phyloP scores from a whole-genome alignment of 2,797 vertebrate genomes.

The Natrix natrix region DNA sequence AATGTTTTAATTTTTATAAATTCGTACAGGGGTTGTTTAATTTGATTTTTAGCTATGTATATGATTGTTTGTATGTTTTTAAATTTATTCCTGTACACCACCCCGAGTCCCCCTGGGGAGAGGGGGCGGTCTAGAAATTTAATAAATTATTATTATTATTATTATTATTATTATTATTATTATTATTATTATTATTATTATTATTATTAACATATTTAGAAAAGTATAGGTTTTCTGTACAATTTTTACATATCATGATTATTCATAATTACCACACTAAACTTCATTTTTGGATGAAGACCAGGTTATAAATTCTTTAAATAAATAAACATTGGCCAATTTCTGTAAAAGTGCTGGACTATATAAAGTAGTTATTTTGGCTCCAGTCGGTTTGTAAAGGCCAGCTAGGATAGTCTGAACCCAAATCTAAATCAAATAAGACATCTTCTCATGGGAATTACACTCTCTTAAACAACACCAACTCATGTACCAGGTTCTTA shows the following conservation, averaged over 20 bases:
- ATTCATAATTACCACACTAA: not conserved
- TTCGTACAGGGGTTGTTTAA: too few species aligned
- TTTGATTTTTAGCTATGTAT: too few species aligned
- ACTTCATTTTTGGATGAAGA: not conserved
- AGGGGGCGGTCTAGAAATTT: too few species aligned
- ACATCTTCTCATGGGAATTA: not conserved
- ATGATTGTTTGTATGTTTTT: too few species aligned
- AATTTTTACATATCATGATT: not conserved
- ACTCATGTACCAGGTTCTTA: not conserved
- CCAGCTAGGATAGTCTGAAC: not conserved
- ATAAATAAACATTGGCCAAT: not conserved
- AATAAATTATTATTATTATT: too few species aligned
- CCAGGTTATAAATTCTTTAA: not conserved
- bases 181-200: too few species aligned
- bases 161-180: too few species aligned
- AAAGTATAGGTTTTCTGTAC: not conserved
- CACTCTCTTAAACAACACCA: not conserved
- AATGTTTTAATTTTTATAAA: too few species aligned
- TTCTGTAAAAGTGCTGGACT: not conserved
- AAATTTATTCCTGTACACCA: too few species aligned
- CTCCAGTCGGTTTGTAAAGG: not conserved
- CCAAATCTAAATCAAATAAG: not conserved
- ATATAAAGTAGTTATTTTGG: not conserved
- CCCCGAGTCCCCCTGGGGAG: too few species aligned
- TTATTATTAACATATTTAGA: not conserved